Conservation (phyloP, 2,797 vertebrate genomes). For the Buphagus erythrorhynchus region DNA sequence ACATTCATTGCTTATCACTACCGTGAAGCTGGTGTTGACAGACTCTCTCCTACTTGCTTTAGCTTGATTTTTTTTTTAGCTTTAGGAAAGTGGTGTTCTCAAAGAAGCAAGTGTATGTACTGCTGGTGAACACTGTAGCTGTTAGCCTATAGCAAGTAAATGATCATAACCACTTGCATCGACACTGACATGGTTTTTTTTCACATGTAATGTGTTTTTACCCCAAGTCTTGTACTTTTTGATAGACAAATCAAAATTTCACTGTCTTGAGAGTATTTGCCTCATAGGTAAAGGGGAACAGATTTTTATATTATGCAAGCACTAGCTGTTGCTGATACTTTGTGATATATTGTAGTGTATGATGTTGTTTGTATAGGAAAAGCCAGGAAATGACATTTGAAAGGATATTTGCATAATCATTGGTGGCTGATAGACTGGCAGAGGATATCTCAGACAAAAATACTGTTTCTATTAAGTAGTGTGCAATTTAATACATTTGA, state of each 20-base stretch:
- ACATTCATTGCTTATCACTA: neutral
- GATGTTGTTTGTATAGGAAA: neutral
- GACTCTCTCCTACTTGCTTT: neutral
- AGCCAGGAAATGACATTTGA: neutral
- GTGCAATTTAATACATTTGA: neutral
- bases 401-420: neutral
- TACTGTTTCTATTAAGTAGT: neutral
- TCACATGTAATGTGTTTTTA: neutral
- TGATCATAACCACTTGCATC: neutral
- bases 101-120: neutral
- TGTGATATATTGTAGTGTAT: neutral
- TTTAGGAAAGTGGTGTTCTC: neutral
- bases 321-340: neutral
- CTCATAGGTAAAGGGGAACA: neutral
- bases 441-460: neutral
- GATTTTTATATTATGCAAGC: neutral
- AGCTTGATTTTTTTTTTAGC: neutral
- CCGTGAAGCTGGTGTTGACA: neutral
- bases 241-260: neutral
- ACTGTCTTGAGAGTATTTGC: neutral
- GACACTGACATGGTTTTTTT: neutral
- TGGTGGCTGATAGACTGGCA: neutral
- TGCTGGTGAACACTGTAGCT: neutral
- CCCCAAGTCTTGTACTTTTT: neutral
- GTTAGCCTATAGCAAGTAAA: neutral